Evolutionary conservation across 30 jellyfish, hydroid and myxozoan genomes (phyloP), one percentile per base, ranked within the genome.

Genomic region (Sanderia malayensis): DNA sequence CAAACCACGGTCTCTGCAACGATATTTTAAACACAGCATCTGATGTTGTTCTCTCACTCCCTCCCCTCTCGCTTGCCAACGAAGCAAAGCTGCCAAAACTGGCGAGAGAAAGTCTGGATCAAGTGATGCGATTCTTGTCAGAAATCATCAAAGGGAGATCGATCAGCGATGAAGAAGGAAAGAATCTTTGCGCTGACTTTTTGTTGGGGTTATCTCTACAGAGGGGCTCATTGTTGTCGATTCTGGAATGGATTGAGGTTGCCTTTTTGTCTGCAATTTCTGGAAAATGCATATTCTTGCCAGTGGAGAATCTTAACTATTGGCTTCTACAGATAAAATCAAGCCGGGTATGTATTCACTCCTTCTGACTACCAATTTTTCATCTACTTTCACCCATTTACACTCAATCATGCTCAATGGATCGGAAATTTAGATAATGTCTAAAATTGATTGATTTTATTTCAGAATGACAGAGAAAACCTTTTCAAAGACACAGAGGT

Each of bases 211-310:
- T 81, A 37, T 71, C 97, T 10, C 31, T 89, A 69, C 95, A 81
- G 41, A 23, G 93, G 58, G 97, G 97, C 7, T 70, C 87, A 10
- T 73, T 82, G 2, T 70, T 61, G 26, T 62, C 76, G 20, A 25
- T 77, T 29, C 71, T 89, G 86, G 93, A 76, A 7, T 89, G 97
- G 97, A 65, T 89, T 46, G 93, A 89, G 23, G 79, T 84, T 55
- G 84, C 79, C 15, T 32, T 82, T 24, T 45, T 22, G 64, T 46
- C 86, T 7, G 28, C 80, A 22, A 31, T 82, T 30, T 26, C 68
- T 41, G 25, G 72, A 71, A 27, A 82, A 19, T 26, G 41, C 17
- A 52, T 65, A 10, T 47, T 25, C 17, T 20, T 78, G 46, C 68
- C 59, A 13, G 58, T 31, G 22, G 60, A 34, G 46, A 53, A 78